A percentile compares a stretch with the other conserved stretches of the same genome.
Evolutionary conservation across 2,113 vertebrate genomes (phyloP).

Genomic region (Hypanus sabinus): DNA sequence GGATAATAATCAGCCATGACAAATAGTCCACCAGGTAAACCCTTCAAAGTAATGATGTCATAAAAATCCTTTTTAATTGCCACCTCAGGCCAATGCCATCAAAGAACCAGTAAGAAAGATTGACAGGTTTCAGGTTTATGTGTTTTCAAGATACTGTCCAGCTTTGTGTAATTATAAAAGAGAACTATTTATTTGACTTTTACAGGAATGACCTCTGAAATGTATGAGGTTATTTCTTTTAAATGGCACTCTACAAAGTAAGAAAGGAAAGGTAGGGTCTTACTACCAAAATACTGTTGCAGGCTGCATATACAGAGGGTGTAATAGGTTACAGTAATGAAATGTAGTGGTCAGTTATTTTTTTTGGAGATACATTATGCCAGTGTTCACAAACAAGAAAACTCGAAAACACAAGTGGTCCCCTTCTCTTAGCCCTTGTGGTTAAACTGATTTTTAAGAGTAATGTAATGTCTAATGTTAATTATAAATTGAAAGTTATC

Average conservation of each 20-base stretch:
- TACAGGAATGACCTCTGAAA: conserved; percentile 42
- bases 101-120: conserved; percentile 52
- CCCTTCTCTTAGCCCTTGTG: not conserved
- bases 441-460: not conserved
- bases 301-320: not conserved
- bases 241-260: conserved; percentile 37
- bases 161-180: conserved; percentile 37
- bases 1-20: conserved; percentile 56
- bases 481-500: not conserved
- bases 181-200: conserved; percentile 42
- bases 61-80: conserved; percentile 56
- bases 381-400: not conserved
- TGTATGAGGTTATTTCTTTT: conserved; percentile 42
- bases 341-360: not conserved
- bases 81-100: conserved; percentile 54
- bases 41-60: conserved; percentile 50
- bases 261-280: conserved; percentile 25
- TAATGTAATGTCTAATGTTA: not conserved
- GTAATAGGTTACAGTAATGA: not conserved
- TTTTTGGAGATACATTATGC: not conserved
- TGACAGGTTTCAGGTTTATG: conserved; percentile 48
- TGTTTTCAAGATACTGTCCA: conserved; percentile 44
- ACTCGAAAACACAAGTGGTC: not conserved
- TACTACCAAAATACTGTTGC: not conserved
- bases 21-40: conserved; percentile 55